Conservation (phyloP, 1,140 invertebrate species). For the Nasonia longicornis region DNA sequence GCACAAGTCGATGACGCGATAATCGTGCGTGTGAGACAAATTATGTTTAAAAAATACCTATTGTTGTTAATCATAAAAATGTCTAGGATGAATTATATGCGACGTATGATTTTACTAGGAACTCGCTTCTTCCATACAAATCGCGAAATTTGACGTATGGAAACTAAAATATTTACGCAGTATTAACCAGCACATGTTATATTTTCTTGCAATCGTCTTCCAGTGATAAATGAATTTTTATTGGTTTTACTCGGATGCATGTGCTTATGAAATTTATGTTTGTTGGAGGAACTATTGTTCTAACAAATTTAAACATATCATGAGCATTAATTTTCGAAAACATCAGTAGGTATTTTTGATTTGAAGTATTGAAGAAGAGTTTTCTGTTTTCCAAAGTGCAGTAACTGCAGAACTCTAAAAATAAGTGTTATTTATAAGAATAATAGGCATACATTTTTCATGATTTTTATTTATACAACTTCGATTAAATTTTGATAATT, state of each 20-base stretch:
- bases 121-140: constrained; percentile 8
- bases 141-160: background rate
- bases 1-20: constrained; percentile 43
- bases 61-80: constrained; percentile 35
- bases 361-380: constrained; percentile 5
- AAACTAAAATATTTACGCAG: background rate
- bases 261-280: constrained; percentile 20
- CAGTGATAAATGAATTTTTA: background rate
- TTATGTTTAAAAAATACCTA: constrained; percentile 46
- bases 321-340: constrained; percentile 23
- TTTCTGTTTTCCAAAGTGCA: constrained; percentile 32
- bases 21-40: constrained; percentile 43
- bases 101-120: constrained; percentile 6
- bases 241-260: background rate
- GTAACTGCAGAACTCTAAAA: constrained; percentile 31
- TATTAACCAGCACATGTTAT: constrained; percentile 24
- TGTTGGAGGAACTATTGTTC: constrained; percentile 11
- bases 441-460: constrained; percentile 4
- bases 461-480: constrained; percentile 25
- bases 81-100: background rate
- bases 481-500: constrained; percentile 23
- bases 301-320: constrained; percentile 44
- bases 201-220: constrained; percentile 30
- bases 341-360: constrained; percentile 43
- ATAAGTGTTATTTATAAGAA: constrained; percentile 37